Conservation (phyloP, 2,797 vertebrate genomes). For the Dallia pectoralis region DNA sequence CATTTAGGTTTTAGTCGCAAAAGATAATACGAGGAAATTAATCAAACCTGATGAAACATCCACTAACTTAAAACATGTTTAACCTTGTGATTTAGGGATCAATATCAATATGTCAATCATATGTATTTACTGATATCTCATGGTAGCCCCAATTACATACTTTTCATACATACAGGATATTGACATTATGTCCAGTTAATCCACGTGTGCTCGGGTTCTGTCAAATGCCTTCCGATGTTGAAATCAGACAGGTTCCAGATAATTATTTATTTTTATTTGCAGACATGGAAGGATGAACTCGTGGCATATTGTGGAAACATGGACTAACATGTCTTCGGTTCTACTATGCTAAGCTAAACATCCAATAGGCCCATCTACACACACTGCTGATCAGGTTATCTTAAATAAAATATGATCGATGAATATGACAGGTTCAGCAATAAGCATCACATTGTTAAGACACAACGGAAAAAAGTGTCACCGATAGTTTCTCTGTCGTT, state of each 20-base stretch:
- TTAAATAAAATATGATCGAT: not conserved
- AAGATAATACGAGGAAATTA: not conserved
- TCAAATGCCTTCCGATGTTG: slow-evolving; percentile 67
- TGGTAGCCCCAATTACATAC: slow-evolving; percentile 36
- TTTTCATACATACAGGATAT: slow-evolving; percentile 47
- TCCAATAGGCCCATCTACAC: no score
- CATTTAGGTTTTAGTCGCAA: not conserved
- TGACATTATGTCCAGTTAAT: slow-evolving; percentile 70
- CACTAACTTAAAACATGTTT: no score
- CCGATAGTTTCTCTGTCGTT: not conserved
- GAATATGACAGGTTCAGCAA: not conserved
- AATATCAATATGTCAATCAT: no score
- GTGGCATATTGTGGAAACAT: slow-evolving; percentile 24
- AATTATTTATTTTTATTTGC: not conserved
- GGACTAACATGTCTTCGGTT: no score
- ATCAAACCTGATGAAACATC: not conserved
- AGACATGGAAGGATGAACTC: no score
- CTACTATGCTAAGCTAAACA: no score
- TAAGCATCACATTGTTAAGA: not conserved
- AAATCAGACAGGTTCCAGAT: slow-evolving; percentile 60
- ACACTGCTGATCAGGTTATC: no score
- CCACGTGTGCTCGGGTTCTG: slow-evolving; percentile 72
- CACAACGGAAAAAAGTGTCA: not conserved
- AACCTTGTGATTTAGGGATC: no score
- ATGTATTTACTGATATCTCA: not conserved